A percentile compares a stretch with the other conserved stretches of the same genome.
Evolutionary conservation across 2,888 invertebrate species (phyloP).

Genomic region (Agrilus cyanescens): DNA sequence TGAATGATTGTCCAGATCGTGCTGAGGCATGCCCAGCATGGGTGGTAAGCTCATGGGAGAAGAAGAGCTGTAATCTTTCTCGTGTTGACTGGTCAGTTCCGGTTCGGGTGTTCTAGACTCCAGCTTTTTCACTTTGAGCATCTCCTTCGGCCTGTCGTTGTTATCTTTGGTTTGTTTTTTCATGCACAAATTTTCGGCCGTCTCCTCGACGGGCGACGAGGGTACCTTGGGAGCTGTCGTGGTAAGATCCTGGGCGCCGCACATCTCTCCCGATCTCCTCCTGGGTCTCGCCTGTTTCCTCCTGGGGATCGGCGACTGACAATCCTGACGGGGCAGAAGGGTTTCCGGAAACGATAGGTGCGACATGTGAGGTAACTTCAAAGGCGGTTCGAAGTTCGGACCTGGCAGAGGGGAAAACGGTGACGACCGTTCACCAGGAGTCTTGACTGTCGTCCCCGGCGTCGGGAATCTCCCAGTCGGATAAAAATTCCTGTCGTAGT

Average conservation of each 20-base stretch:
- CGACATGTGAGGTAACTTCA: constrained; percentile 37
- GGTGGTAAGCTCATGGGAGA: constrained; percentile 43
- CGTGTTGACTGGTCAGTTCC: constrained; percentile 29
- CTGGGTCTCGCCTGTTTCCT: constrained; percentile 79
- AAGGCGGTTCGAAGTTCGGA: constrained; percentile 36
- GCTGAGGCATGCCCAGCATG: constrained; percentile 40
- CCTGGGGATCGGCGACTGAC: constrained; percentile 70
- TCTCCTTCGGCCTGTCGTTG: constrained; percentile 19
- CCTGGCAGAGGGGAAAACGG: constrained; percentile 33
- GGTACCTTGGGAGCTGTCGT: constrained; percentile 21
- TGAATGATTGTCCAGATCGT: constrained; percentile 31
- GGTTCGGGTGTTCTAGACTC: constrained; percentile 28
- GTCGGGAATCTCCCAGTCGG: constrained; percentile 31
- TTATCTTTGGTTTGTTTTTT: constrained; percentile 39
- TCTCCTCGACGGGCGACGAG: constrained; percentile 26
- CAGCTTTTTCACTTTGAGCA: constrained; percentile 15
- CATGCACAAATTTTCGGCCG: constrained; percentile 50
- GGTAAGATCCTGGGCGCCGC: constrained; percentile 49
- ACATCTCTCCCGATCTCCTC: constrained; percentile 66
- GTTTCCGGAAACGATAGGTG: constrained; percentile 35
- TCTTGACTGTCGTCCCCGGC: constrained; percentile 19
- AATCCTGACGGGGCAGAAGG: constrained; percentile 36
- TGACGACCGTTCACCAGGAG: constrained; percentile 22
- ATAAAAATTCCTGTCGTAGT: constrained; percentile 31
- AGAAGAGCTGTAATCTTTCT: constrained; percentile 36